Evolutionary conservation across 2,797 vertebrate genomes (phyloP).

Genomic region (Helarctos malayanus): DNA sequence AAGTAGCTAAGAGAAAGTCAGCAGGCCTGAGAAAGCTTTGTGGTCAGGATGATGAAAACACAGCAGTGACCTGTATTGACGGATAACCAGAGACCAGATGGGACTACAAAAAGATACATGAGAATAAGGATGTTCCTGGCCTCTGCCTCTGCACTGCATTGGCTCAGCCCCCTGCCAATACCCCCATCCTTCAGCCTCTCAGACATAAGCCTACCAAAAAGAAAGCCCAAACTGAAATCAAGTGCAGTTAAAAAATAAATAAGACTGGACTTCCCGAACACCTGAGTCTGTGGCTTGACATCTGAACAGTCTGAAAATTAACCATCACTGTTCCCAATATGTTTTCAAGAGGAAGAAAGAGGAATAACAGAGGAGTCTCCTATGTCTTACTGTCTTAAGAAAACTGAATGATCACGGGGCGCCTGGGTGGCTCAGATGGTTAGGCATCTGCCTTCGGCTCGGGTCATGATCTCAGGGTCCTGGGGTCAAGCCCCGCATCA

Average conservation of each 20-base stretch:
- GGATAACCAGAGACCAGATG: not conserved
- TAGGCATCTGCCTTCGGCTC: too few species aligned
- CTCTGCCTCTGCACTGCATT: not conserved
- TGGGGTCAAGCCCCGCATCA: too few species aligned
- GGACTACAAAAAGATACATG: not conserved
- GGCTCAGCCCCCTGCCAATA: not conserved
- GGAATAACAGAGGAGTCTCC: not conserved
- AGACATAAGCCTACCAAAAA: not conserved
- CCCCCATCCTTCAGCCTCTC: not conserved
- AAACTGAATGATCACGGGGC: too few species aligned
- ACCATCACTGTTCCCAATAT: not conserved
- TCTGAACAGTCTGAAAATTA: constrained; percentile 30
- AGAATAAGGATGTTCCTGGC: not conserved
- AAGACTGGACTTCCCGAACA: constrained; percentile 25
- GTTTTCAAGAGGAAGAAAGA: constrained; percentile 29
- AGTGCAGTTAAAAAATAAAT: constrained; percentile 15
- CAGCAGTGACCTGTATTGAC: not conserved
- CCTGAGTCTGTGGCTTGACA: not conserved
- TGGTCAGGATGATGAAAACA: not conserved
- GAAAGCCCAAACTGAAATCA: constrained; percentile 31
- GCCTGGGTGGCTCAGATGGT: too few species aligned
- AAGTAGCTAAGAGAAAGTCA: constrained; percentile 27
- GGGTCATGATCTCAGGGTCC: too few species aligned
- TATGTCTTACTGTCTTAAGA: not conserved
- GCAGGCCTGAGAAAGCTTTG: not conserved